Evolutionary conservation across 2,113 vertebrate species (phyloP).

Genomic region (Thomomys bottae): DNA sequence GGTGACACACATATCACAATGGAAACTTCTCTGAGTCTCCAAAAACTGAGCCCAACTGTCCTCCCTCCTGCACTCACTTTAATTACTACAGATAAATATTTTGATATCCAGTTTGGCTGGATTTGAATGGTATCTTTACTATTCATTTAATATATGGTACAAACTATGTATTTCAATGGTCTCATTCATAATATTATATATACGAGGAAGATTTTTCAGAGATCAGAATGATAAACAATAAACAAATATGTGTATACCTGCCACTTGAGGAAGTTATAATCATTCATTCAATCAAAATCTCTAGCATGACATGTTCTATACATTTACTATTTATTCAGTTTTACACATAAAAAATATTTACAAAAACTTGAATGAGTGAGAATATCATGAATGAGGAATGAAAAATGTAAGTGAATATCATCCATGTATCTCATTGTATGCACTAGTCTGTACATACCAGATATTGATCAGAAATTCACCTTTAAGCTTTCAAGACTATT

Average conservation of each 20-base stretch:
- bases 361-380: neutral
- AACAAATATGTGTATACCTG: neutral
- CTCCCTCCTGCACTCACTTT: neutral
- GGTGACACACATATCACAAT: neutral
- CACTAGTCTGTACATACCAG: neutral
- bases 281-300: neutral
- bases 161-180: neutral
- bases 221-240: neutral
- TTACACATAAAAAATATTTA: neutral
- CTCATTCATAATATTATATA: neutral
- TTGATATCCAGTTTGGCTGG: neutral
- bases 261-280: neutral
- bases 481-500: neutral
- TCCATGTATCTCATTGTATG: neutral
- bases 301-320: neutral
- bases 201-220: neutral
- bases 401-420: neutral
- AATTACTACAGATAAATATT: neutral
- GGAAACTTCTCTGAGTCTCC: neutral
- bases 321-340: neutral
- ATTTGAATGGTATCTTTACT: neutral
- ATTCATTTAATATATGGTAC: neutral
- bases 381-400: neutral
- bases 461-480: neutral
- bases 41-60: neutral